These are phyloP conservation scores for Dicerorhinus sumatrensis DNA, from an alignment of 2,113 vertebrate genomes.

Conservation along the genomic window DNA sequence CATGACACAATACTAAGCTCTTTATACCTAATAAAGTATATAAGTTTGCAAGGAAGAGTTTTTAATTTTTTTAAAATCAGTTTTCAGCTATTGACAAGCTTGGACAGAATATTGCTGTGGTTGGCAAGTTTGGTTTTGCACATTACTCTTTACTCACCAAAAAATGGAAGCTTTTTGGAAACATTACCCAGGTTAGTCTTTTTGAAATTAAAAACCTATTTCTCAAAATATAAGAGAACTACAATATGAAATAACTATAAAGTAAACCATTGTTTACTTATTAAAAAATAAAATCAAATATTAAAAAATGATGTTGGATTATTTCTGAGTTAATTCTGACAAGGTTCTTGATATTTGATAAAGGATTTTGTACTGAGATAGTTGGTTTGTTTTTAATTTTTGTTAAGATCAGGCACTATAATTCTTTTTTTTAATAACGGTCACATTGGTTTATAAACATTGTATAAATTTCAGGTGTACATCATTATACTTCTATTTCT, in stretches of 20 bases:
- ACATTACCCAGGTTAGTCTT: slow-evolving; percentile 95
- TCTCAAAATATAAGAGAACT: slow-evolving; percentile 26
- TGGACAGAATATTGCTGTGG: slow-evolving; percentile 97
- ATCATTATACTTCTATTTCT: too few relatives aligned
- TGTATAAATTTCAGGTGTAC: too few relatives aligned
- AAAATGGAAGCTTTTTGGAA: slow-evolving; percentile 99
- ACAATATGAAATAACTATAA: not conserved
- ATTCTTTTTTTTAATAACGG: too few relatives aligned
- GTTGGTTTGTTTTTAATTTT: slow-evolving; percentile 50
- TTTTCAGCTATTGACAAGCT: slow-evolving; percentile 97
- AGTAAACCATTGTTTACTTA: not conserved
- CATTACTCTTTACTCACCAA: slow-evolving; percentile 98
- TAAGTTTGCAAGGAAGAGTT: slow-evolving; percentile 26
- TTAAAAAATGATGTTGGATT: not conserved
- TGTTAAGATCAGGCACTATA: not conserved
- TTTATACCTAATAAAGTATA: slow-evolving; percentile 54
- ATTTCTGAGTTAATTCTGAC: slow-evolving; percentile 13
- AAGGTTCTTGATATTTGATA: slow-evolving; percentile 16
- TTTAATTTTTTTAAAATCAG: slow-evolving; percentile 83
- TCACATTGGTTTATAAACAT: too few relatives aligned
- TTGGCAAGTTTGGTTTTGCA: slow-evolving; percentile 97
- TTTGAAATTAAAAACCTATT: slow-evolving; percentile 33
- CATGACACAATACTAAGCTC: not conserved
- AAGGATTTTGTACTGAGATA: slow-evolving; percentile 37
- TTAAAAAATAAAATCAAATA: slow-evolving; percentile 39